Evolutionary conservation across 2,113 vertebrate genomes (phyloP).

Genomic region (Paratilapia polleni): DNA sequence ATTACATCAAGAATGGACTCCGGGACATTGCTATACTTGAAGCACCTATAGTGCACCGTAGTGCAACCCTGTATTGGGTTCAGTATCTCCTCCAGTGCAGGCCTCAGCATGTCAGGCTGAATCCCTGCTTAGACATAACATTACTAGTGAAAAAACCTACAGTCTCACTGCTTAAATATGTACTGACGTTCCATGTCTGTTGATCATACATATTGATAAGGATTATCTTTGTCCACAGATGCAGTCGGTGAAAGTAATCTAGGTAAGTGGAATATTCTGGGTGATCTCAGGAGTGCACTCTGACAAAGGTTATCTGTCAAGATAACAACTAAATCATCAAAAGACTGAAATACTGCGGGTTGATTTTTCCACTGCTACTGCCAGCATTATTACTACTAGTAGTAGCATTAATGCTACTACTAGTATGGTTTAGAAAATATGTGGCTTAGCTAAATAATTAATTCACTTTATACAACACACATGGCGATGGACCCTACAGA

Average conservation of each 20-base stretch:
- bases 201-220: constrained; percentile 31
- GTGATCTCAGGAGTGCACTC: not conserved
- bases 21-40: too few relatives aligned
- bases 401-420: not conserved
- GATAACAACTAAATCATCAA: not conserved
- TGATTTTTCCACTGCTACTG: not conserved
- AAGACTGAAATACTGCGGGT: not conserved
- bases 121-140: constrained; percentile 55
- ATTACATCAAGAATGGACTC: too few relatives aligned
- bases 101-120: constrained; percentile 39
- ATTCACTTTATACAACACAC: not conserved
- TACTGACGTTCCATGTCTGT: constrained; percentile 6
- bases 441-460: not conserved
- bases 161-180: not conserved
- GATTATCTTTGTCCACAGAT: constrained; percentile 52
- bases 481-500: fast-evolving
- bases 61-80: not conserved
- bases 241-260: constrained; percentile 55
- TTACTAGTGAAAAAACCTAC: not conserved
- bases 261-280: constrained; percentile 34
- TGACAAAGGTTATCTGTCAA: not conserved
- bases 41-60: not conserved
- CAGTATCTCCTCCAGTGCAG: constrained; percentile 19
- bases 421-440: not conserved
- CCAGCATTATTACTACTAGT: not conserved